Evolutionary conservation across 2,888 invertebrate species (phyloP).

Genomic region (Bhutanitis thaidina): DNA sequence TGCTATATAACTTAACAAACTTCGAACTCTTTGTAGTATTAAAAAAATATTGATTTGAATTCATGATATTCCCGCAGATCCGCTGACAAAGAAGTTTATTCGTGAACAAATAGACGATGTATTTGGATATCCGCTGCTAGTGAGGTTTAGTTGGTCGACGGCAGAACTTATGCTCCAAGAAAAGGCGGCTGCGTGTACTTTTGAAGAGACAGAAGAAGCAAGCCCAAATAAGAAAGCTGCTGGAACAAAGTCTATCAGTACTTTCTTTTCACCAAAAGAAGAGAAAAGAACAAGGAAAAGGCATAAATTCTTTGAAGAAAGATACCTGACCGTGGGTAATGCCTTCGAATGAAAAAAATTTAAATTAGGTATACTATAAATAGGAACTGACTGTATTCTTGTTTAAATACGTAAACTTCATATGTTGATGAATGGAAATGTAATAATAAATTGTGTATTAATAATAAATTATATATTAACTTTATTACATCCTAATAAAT

Average conservation of each 20-base stretch:
- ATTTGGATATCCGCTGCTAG: conserved; percentile 96
- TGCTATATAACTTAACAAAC: background rate
- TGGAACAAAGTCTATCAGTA: conserved; percentile 79
- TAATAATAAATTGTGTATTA: too few relatives aligned
- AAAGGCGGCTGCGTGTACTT: conserved; percentile 84
- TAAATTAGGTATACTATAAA: too few relatives aligned
- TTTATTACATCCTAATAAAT: too few relatives aligned
- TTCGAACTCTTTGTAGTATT: too few relatives aligned
- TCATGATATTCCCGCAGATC: conserved; percentile 84
- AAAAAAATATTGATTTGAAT: too few relatives aligned
- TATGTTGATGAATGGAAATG: too few relatives aligned
- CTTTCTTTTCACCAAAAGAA: conserved; percentile 71
- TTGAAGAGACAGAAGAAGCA: conserved; percentile 81
- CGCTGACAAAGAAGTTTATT: conserved; percentile 95
- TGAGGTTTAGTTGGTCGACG: conserved; percentile 99
- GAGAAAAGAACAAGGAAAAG: conserved; percentile 68
- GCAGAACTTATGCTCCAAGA: conserved; percentile 89
- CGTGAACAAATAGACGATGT: conserved; percentile 89
- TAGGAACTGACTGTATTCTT: too few relatives aligned
- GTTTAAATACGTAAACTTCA: too few relatives aligned
- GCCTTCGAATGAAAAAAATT: conserved; percentile 52
- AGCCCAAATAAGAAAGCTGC: conserved; percentile 52
- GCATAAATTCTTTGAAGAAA: conserved; percentile 84
- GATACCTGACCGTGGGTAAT: conserved; percentile 79
- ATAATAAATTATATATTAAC: too few relatives aligned